Base-by-base conservation (phyloP, 2,797 vertebrate species). In the Sarcophilus harrisii region DNA sequence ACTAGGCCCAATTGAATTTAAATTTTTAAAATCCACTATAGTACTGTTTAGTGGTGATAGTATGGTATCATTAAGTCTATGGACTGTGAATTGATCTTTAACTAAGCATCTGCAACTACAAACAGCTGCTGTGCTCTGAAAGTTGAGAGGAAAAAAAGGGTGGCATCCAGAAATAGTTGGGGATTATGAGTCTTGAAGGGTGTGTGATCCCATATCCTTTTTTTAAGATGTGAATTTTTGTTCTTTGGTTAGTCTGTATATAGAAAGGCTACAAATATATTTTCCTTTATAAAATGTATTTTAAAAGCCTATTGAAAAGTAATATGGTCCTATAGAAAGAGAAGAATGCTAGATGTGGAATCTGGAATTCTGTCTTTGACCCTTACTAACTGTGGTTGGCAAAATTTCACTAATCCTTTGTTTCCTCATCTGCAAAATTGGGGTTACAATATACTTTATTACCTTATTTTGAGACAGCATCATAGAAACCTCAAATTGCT, bases 141-240 rank as follows among this genome's bases (percentile, higher is more conserved):
- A 87, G 21, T 49, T 87, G 73, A 87, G 73, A 87, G n/a, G 73
- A 24, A 87, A 45, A 87, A 87, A 87, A 87, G 73, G 8, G 73
- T 49, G 24, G 38, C 38, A 87, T 87, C 73, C 38, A 87, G 73
- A 87, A 87, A 87, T 87, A 87, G 73, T 87, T 87, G 73, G 38
- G 73, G 73, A 87, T 87, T 87, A 87, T 87, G 38, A 87, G 24
- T 87, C 73, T 87, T 87, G 73, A 87, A 49, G 73, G 73, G 73
- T 87, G 10, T 87, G 38, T 87, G 21, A 87, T 49, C 38, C 73
- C 73, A 87, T 87, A 87, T 87, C 73, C 38, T 49, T 87, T 87
- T 81, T 87, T 87, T 49, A 87, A 27, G 38, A 45, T 27, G 73
- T 87, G 38, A 45, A 87, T 27, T 87, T 87, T 49, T 49, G 10